Base-by-base conservation (phyloP, 2,888 invertebrate genomes). In the Aphidoletes aphidimyza region DNA sequence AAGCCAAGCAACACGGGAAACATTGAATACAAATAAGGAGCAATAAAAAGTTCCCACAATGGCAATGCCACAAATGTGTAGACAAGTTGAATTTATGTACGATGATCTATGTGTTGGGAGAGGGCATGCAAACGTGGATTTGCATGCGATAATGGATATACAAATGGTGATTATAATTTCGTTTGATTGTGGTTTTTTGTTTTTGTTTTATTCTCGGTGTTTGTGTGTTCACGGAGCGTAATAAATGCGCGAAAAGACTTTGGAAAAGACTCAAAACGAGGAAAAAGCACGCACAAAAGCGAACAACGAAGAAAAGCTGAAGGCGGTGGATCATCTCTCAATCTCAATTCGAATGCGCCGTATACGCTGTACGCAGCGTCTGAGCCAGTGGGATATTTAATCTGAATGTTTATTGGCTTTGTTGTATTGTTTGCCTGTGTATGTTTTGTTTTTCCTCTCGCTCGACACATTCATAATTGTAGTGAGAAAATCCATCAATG, bases 141-240 rank as follows among this genome's bases (percentile, higher is more conserved):
- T 69, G 69, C 69, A 69, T 69, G 69, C 69, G 69, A 69, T 69
- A 69, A 69, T 69, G 69, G 69, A 69, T 69, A 69, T 69, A 69
- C 69, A 69, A 69, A 69, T 69, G 69, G 69, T 69, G 69, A 69
- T 69, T 69, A 69, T 69, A 30, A 30, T 69, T n/a, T 30, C 26
- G 69, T 69, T 69, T 69, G 69, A 69, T 69, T 69, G 69, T 69
- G 69, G 69, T 30, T 69, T n/a, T 42, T 69, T 17, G 30, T 69
- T 2, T 69, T 26, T 69, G 14, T 69, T 6, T 34, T 69, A 1
- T n/a, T 54, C 54, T 69, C 30, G 2, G 11, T 69, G 6, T 22
- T 14, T 54, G 22, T 22, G n/a, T 42, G 42, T 54, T 69, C 69
- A 30, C 69, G 17, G n/a, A 69, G 69, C 69, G 17, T 11, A 19